phyloP scores from a whole-genome alignment of 2,797 vertebrate species.

The Sorex maritimensis region DNA sequence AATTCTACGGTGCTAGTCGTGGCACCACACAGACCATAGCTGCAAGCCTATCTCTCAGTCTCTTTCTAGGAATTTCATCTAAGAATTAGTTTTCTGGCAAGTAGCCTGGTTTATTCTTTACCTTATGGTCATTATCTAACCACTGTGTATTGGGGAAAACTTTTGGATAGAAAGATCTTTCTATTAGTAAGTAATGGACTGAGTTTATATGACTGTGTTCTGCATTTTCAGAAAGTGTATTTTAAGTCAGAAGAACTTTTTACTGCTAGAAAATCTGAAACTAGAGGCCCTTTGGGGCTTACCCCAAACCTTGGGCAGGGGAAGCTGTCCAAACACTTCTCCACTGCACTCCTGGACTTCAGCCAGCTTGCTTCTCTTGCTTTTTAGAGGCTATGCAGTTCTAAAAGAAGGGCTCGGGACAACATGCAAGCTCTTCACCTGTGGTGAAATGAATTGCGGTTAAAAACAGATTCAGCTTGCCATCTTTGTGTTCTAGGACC shows the following conservation, averaged over 20 bases:
- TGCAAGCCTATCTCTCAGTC: accelerated
- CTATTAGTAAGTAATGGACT: not conserved
- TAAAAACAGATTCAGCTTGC: not conserved
- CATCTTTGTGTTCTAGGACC: not conserved
- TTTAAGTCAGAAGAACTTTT: not conserved
- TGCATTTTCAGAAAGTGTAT: constrained; percentile 6
- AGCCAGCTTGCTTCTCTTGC: not conserved
- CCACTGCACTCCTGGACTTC: accelerated
- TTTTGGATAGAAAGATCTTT: not conserved
- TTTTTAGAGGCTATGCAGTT: not conserved
- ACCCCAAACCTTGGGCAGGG: not conserved
- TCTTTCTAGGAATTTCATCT: not conserved
- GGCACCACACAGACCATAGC: not conserved
- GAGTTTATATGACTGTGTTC: not conserved
- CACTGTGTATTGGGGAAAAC: no score
- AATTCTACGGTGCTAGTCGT: not conserved
- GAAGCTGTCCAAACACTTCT: not conserved
- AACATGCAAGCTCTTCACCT: accelerated
- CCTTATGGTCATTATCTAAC: not conserved
- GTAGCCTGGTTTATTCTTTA: accelerated
- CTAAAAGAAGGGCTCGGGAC: not conserved
- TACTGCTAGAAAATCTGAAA: not conserved
- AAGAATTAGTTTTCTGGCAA: not conserved
- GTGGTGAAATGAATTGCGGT: not conserved
- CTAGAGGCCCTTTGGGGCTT: not conserved